Conservation (phyloP, 2,113 vertebrate genomes). For the Trogon melanurus region DNA sequence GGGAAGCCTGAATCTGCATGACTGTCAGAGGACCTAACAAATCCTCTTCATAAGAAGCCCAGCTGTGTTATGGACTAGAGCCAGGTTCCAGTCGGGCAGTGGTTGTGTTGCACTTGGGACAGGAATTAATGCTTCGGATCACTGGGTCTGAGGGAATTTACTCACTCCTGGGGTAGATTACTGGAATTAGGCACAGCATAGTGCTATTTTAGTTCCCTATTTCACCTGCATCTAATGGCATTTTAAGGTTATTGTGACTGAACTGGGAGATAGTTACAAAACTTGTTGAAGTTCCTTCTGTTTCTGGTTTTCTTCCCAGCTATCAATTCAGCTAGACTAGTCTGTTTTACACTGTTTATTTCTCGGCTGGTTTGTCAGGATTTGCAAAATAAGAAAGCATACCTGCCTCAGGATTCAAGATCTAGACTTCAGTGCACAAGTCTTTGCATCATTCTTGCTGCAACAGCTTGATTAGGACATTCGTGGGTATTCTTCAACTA, state of each 20-base stretch:
- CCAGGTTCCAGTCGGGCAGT: background rate
- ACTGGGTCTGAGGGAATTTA: background rate
- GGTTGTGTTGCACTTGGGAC: rapidly evolving
- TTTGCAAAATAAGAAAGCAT: background rate
- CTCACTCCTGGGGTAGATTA: background rate
- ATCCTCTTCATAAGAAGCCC: background rate
- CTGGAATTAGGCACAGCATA: background rate
- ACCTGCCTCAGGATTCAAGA: background rate
- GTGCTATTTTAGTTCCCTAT: background rate
- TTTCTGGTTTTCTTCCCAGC: background rate
- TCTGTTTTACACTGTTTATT: background rate
- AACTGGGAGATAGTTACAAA: background rate
- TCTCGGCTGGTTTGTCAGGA: background rate
- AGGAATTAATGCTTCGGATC: background rate
- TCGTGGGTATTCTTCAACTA: background rate
- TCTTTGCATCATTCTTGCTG: background rate
- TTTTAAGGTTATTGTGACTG: background rate
- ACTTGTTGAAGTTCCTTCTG: background rate
- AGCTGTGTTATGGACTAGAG: background rate
- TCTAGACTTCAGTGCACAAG: background rate
- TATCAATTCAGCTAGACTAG: background rate
- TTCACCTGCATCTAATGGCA: background rate
- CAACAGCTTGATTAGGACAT: background rate
- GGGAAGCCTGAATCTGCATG: background rate
- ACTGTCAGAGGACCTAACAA: background rate